Conservation (phyloP, 2,888 invertebrate species). For the Parascotia fuliginaria region DNA sequence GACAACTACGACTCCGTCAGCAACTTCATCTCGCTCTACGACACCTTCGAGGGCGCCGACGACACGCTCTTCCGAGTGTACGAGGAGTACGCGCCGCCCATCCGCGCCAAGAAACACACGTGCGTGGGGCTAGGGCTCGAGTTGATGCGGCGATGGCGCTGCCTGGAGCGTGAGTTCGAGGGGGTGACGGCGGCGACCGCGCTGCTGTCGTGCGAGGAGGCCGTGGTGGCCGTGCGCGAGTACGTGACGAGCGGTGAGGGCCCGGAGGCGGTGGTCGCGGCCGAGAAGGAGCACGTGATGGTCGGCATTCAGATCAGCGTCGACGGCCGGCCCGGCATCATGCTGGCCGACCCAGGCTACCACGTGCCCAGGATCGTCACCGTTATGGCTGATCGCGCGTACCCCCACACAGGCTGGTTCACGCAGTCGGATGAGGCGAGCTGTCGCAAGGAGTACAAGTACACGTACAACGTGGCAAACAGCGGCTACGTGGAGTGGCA, state of each 20-base stretch:
- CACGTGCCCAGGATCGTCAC: constrained; percentile 94
- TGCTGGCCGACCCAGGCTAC: constrained; percentile 96
- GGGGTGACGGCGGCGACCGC: constrained; percentile 87
- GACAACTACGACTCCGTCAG: constrained; percentile 96
- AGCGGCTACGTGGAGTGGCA: constrained; percentile 93
- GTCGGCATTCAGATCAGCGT: constrained; percentile 91
- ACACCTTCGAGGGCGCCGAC: constrained; percentile 87
- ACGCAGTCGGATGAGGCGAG: constrained; percentile 91
- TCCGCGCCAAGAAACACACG: constrained; percentile 92
- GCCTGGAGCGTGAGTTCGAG: constrained; percentile 87
- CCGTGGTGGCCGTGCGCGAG: constrained; percentile 86
- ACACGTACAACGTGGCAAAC: constrained; percentile 89
- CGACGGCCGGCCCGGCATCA: constrained; percentile 90
- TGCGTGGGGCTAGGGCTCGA: constrained; percentile 94
- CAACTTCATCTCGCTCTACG: constrained; percentile 90
- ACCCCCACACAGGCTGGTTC: constrained; percentile 96
- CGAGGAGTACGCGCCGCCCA: constrained; percentile 91
- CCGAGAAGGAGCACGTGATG: constrained; percentile 96
- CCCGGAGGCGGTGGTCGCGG: constrained; percentile 86
- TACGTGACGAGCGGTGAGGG: constrained; percentile 85
- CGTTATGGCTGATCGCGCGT: constrained; percentile 93
- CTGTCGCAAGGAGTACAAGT: constrained; percentile 93
- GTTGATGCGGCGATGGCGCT: constrained; percentile 88
- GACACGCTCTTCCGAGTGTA: constrained; percentile 89
- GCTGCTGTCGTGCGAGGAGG: constrained; percentile 95